phyloP scores from a whole-genome alignment of 2,113 vertebrate species.

The Vombatus ursinus region DNA sequence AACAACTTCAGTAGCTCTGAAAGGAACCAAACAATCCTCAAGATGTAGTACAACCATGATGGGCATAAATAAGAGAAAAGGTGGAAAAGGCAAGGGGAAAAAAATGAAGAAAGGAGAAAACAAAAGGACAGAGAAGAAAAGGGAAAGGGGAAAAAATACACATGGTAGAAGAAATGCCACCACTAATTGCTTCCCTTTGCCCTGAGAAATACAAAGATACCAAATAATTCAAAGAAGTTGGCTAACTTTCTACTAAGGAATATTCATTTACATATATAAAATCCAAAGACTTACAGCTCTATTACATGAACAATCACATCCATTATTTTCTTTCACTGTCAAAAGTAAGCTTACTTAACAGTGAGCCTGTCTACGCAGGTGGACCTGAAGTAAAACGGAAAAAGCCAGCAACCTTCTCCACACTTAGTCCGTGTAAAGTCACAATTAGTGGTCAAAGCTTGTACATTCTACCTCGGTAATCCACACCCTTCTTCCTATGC shows the following conservation, averaged over 20 bases:
- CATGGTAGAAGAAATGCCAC: not conserved
- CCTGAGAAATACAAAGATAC: conserved; percentile 39
- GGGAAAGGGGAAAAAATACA: not conserved
- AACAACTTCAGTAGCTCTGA: not conserved
- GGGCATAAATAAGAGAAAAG: conserved; percentile 5
- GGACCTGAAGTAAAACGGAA: not conserved
- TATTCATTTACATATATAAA: not conserved
- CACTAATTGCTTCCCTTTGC: not conserved
- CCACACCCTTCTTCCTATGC: not conserved
- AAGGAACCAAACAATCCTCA: conserved; percentile 2
- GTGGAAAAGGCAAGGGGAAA: not conserved
- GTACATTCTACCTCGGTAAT: not conserved
- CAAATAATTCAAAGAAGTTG: conserved; percentile 14
- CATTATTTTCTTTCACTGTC: not conserved
- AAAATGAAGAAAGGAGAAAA: not conserved
- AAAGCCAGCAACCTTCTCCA: not conserved
- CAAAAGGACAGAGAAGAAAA: not conserved
- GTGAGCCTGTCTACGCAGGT: not conserved
- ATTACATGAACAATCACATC: not conserved
- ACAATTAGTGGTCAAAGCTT: not conserved
- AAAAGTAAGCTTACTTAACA: not conserved
- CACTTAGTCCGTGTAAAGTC: not conserved
- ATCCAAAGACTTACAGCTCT: not conserved
- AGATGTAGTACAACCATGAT: not conserved
- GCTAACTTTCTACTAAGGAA: conserved; percentile 13